Evolutionary conservation across 2,888 invertebrate species (phyloP).

Genomic region (Luperina nickerlii): DNA sequence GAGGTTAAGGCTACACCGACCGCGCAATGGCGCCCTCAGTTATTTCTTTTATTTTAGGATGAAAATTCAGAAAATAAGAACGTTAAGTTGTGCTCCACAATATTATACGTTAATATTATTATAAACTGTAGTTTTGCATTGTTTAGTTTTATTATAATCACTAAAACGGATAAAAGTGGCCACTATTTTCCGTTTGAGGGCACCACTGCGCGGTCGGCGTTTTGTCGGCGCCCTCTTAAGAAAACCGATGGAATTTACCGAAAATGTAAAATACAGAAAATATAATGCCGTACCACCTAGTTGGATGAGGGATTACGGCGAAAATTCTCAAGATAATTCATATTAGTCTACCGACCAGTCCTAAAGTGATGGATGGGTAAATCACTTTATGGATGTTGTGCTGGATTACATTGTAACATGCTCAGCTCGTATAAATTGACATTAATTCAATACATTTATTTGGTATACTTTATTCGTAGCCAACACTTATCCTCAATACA

Average conservation of each 20-base stretch:
- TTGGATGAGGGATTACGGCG: neutral
- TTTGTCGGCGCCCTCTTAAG: too few relatives aligned
- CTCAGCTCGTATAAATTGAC: neutral
- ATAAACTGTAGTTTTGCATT: too few relatives aligned
- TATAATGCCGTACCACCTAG: neutral
- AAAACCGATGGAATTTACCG: neutral
- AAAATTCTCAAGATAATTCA: neutral
- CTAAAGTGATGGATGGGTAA: slow-evolving; percentile 23
- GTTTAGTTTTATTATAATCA: too few relatives aligned
- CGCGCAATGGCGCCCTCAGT: too few relatives aligned
- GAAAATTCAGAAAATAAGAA: too few relatives aligned
- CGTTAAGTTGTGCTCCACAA: too few relatives aligned
- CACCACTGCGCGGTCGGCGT: too few relatives aligned
- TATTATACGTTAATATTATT: too few relatives aligned
- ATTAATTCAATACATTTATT: slow-evolving; percentile 9
- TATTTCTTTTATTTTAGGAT: too few relatives aligned
- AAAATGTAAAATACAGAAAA: neutral
- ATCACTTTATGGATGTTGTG: neutral
- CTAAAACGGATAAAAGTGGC: too few relatives aligned
- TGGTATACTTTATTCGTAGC: neutral
- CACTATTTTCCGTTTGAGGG: too few relatives aligned
- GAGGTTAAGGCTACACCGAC: too few relatives aligned
- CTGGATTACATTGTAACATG: slow-evolving; percentile 20
- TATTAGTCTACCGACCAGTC: neutral
- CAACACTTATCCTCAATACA: neutral